These are phyloP conservation scores for Tipula vernalis DNA, from an alignment of 2,888 invertebrate species.

Conservation along the genomic window DNA sequence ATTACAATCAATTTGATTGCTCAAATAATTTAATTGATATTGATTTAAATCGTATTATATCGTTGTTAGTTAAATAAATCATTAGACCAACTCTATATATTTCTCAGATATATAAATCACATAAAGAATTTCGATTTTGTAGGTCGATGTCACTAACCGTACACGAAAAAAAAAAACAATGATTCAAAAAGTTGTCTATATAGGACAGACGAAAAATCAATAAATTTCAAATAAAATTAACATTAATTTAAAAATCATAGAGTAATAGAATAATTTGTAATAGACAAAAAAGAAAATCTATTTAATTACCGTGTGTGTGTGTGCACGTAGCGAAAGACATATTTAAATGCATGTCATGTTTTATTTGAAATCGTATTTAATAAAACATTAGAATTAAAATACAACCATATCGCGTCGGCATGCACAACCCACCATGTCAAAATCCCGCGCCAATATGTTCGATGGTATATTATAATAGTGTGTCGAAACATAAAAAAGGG, in stretches of 20 bases:
- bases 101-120: background rate
- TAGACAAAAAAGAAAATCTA: background rate
- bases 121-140: background rate
- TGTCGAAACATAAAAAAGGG: background rate
- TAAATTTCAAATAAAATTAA: slow-evolving; percentile 4
- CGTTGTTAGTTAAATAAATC: background rate
- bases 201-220: background rate
- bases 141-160: background rate
- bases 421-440: background rate
- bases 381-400: background rate
- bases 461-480: background rate
- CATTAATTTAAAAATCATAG: background rate
- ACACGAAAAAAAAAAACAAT: background rate
- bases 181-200: background rate
- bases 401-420: background rate
- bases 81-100: background rate
- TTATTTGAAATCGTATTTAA: background rate
- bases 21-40: background rate
- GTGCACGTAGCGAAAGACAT: background rate
- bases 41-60: background rate
- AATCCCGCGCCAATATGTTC: background rate
- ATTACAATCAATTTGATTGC: background rate
- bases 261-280: background rate
- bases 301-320: background rate
- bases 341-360: slow-evolving; percentile 1